Conservation (phyloP, 2,888 invertebrate species). For the Netelia fuscicornis region DNA sequence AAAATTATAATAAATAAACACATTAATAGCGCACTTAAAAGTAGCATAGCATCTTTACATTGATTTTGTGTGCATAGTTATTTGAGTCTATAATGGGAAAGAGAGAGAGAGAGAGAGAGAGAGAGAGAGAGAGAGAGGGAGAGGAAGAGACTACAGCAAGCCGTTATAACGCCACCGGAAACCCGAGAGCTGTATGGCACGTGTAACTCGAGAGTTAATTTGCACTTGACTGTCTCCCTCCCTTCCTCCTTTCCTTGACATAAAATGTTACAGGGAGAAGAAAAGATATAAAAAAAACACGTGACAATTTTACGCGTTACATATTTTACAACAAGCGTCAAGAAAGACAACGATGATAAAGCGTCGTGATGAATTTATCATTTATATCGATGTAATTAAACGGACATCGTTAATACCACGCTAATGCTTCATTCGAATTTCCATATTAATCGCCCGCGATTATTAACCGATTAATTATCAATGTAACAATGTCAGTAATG, state of each 20-base stretch:
- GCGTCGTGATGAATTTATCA: conserved; percentile 2
- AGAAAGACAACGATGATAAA: conserved; percentile 22
- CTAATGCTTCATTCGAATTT: conserved; percentile 37
- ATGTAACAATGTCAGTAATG: not conserved
- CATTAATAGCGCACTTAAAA: too few relatives aligned
- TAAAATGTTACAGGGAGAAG: conserved; percentile 2
- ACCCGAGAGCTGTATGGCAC: conserved; percentile 14
- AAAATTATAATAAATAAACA: too few relatives aligned
- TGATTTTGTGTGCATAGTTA: too few relatives aligned
- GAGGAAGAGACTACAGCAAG: not conserved
- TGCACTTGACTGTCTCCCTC: conserved; percentile 20
- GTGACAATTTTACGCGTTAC: conserved; percentile 19
- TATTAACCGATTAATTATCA: conserved; percentile 14
- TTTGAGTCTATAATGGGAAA: too few relatives aligned
- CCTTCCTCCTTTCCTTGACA: not conserved
- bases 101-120: too few relatives aligned
- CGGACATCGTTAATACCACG: conserved; percentile 7
- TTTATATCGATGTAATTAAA: conserved; percentile 8
- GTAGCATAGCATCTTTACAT: too few relatives aligned
- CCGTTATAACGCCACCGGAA: conserved; percentile 15
- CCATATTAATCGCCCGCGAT: conserved; percentile 24
- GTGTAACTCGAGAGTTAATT: conserved; percentile 58
- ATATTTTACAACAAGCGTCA: conserved; percentile 46
- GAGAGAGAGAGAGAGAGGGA: too few relatives aligned
- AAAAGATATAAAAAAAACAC: conserved; percentile 7